Evolutionary conservation across 2,888 invertebrate species (phyloP).

Genomic region (Nasonia oneida): DNA sequence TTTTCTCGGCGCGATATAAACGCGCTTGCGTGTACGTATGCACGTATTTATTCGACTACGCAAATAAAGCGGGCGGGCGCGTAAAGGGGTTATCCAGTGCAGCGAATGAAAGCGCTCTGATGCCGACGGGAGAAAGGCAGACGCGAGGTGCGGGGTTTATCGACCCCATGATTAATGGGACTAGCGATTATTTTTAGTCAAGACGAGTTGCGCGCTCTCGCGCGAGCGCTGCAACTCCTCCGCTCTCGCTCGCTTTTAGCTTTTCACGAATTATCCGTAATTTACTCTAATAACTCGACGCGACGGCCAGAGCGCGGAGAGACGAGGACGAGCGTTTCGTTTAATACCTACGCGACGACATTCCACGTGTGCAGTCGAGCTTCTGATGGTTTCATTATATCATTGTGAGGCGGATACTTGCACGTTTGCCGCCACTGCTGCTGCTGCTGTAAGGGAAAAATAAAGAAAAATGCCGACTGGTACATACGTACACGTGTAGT

Average conservation of each 20-base stretch:
- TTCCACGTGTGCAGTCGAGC: background rate
- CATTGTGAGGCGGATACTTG: background rate
- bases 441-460: background rate
- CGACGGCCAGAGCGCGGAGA: background rate
- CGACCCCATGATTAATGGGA: constrained; percentile 65
- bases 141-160: constrained; percentile 58
- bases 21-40: background rate
- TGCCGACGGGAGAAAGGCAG: constrained; percentile 1
- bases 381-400: constrained; percentile 12
- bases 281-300: background rate
- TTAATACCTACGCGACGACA: background rate
- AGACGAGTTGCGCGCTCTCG: background rate
- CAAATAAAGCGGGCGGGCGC: background rate
- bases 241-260: background rate
- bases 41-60: background rate
- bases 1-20: background rate
- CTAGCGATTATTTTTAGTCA: constrained; percentile 63
- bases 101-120: background rate
- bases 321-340: background rate
- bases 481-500: background rate
- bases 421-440: background rate
- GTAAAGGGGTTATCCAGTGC: background rate
- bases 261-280: constrained; percentile 13
- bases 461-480: background rate
- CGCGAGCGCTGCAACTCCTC: background rate